Base-by-base conservation (phyloP, 2,797 vertebrate genomes). In the Sebastes hubbsi region DNA sequence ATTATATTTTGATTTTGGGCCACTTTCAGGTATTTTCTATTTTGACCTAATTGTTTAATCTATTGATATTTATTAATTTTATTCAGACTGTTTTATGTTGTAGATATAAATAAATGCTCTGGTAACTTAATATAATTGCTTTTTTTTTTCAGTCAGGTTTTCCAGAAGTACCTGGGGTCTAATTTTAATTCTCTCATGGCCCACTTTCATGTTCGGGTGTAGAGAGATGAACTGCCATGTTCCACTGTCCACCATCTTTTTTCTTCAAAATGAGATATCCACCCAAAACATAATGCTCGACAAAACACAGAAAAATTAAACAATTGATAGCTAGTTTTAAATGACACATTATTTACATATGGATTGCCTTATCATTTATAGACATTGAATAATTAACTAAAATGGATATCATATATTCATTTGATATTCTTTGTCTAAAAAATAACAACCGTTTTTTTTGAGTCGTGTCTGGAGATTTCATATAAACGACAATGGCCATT, bases 401-500 rank as follows among this genome's bases (percentile, higher is more conserved):
- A 59, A 54, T 63, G 2, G 8, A 76, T n/a, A 11, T 49, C 6
- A 46, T 22, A 36, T 52, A 58, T 55, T 25, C 2, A 78, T 61
- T 29, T 42, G n/a, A 59, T 74, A 16, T n/a, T 68, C 16, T 46
- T 18, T 55, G n/a, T 72, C 20, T 38, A 34, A 52, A 59, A 66
- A 49, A 10, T 13, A 56, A 25, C 11, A 65, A 16, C n/a, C n/a
- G n/a, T n/a, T 70, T 75, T 69, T n/a, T 4, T 30, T n/a, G 2
- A 67, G 24, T 59, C 27, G 30, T 30, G 6, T 71, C 30, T 77
- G 56, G 12, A 5, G 14, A 72, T 77, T 73, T 80, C 29, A 59
- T 11, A 32, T 9, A 68, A 42, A 72, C 30, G 34, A 85, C 25
- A 83, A 62, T 77, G 55, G 74, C 77, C 86, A 88, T 49, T 69